Conservation (phyloP, 2,888 invertebrate genomes). For the Torymus texanus region DNA sequence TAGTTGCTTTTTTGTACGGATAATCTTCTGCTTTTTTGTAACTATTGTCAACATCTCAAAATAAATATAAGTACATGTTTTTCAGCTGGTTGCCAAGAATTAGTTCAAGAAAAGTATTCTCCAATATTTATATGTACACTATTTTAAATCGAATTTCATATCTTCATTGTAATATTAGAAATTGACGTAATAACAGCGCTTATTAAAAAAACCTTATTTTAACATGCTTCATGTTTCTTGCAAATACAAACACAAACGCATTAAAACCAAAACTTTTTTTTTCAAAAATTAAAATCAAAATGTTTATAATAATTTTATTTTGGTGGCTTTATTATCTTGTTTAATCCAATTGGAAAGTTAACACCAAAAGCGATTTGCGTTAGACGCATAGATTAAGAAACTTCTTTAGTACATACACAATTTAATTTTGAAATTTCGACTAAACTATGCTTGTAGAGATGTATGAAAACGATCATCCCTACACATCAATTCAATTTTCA, state of each 20-base stretch:
- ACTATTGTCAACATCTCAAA: slow-evolving; percentile 23
- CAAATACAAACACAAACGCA: too few species aligned
- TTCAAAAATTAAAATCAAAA: too few species aligned
- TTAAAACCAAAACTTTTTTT: too few species aligned
- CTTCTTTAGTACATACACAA: background rate
- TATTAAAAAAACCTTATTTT: background rate
- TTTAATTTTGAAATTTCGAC: background rate
- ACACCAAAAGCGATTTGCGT: slow-evolving; percentile 13
- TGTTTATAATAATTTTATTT: too few species aligned
- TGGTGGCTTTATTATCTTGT: too few species aligned
- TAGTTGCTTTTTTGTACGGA: background rate
- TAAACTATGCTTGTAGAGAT: background rate
- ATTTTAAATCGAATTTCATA: too few species aligned
- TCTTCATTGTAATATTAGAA: too few species aligned
- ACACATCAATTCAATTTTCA: background rate
- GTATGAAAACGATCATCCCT: background rate
- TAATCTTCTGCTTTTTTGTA: background rate
- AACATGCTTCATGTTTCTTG: too few species aligned
- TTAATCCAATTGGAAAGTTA: background rate
- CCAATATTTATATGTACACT: too few species aligned
- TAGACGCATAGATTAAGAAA: slow-evolving; percentile 6
- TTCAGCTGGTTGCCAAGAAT: too few species aligned
- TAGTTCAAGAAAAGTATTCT: too few species aligned
- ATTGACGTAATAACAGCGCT: background rate
- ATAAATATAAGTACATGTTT: background rate